phyloP scores from a whole-genome alignment of 2,113 vertebrate species.

The Zonotrichia leucophrys region DNA sequence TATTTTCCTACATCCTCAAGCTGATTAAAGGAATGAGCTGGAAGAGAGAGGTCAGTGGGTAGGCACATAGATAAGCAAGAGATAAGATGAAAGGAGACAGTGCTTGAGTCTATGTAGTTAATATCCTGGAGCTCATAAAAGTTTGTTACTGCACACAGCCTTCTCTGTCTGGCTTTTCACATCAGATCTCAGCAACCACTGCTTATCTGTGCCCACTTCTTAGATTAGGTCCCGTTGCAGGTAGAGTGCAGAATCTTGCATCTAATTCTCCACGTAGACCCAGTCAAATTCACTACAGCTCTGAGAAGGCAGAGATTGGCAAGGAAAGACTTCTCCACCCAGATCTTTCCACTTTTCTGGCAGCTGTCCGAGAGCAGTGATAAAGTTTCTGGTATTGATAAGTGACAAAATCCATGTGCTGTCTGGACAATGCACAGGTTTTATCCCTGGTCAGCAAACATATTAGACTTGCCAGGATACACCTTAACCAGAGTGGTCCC shows the following conservation, averaged over 20 bases:
- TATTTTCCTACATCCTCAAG: slow-evolving; percentile 30
- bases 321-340: neutral
- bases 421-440: neutral
- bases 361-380: neutral
- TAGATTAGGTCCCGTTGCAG: slow-evolving; percentile 9
- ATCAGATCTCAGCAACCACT: slow-evolving; percentile 13
- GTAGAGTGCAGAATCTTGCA: neutral
- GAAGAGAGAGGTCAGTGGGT: slow-evolving; percentile 39
- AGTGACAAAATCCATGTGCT: neutral
- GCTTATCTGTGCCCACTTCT: slow-evolving; percentile 28
- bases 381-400: neutral
- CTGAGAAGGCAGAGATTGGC: neutral
- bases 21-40: slow-evolving; percentile 41
- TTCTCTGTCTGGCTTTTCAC: neutral
- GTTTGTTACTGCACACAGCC: slow-evolving; percentile 7
- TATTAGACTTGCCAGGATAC: neutral
- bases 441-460: neutral
- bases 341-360: neutral
- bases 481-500: neutral
- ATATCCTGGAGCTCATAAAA: slow-evolving; percentile 22
- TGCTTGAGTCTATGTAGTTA: neutral
- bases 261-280: neutral
- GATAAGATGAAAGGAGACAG: slow-evolving; percentile 48
- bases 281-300: neutral
- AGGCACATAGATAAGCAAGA: slow-evolving; percentile 8